Percentiles rank a stretch among this genome's conserved stretches.
Evolutionary conservation across 2,888 invertebrate species (phyloP).

Genomic region (Caenorhabditis panamensis): DNA sequence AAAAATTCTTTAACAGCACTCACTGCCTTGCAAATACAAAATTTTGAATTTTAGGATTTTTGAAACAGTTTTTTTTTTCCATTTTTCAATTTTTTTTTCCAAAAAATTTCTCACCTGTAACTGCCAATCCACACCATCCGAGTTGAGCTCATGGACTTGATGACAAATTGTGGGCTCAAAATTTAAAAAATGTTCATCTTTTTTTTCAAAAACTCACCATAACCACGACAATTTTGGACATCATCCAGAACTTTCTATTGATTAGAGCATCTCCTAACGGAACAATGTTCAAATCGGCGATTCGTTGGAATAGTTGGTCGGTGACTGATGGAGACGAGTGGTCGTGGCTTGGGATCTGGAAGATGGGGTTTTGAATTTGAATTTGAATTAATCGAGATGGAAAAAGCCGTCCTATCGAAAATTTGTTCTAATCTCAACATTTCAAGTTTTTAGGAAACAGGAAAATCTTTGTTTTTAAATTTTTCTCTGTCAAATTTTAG

Average conservation of each 20-base stretch:
- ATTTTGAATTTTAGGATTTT: no score
- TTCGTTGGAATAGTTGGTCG: conserved; percentile 11
- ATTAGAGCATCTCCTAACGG: conserved; percentile 39
- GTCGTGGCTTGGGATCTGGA: conserved; percentile 41
- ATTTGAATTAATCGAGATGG: neutral
- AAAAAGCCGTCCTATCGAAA: neutral
- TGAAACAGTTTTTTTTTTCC: no score
- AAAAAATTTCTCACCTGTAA: conserved; percentile 27
- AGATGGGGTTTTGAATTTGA: neutral
- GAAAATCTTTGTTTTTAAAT: no score
- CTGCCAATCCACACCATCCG: conserved; percentile 55
- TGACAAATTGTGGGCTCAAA: conserved; percentile 51
- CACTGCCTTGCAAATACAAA: no score
- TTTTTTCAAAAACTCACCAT: conserved; percentile 26
- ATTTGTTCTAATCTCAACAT: no score
- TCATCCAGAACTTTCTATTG: conserved; percentile 58
- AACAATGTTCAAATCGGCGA: conserved; percentile 40
- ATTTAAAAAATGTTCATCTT: neutral
- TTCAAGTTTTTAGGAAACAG: no score
- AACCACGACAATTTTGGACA: conserved; percentile 54
- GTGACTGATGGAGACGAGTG: neutral
- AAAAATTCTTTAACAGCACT: no score
- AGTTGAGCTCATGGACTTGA: conserved; percentile 50
- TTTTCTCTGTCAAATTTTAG: no score
- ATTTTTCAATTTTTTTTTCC: no score